phyloP scores from a whole-genome alignment of 1,140 invertebrate genomes.

The Laupala kohalensis region DNA sequence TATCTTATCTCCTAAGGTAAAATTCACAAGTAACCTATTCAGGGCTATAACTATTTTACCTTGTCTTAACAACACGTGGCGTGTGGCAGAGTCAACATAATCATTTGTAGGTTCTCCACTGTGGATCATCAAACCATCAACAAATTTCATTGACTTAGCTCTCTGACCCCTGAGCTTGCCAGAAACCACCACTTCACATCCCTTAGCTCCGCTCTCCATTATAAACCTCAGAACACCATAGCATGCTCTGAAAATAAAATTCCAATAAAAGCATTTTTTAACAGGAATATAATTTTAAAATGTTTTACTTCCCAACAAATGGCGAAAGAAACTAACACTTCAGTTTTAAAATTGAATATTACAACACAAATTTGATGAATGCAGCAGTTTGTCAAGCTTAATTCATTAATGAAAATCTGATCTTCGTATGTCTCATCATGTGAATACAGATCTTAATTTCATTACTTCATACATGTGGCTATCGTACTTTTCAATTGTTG shows the following conservation, averaged over 20 bases:
- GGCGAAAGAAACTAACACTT: background rate
- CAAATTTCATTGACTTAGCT: slow-evolving; percentile 99
- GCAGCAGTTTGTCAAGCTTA: too few species aligned
- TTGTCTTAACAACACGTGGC: slow-evolving; percentile 94
- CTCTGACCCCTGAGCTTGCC: slow-evolving; percentile 97
- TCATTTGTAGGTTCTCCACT: slow-evolving; percentile 97
- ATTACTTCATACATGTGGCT: too few species aligned
- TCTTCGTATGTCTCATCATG: too few species aligned
- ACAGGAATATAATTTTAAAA: background rate
- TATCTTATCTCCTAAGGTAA: too few species aligned
- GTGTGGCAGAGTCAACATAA: slow-evolving; percentile 94
- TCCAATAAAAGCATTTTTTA: background rate
- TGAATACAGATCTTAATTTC: too few species aligned
- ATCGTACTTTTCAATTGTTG: too few species aligned
- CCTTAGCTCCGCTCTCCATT: slow-evolving; percentile 94
- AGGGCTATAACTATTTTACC: slow-evolving; percentile 35
- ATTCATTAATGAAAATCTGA: too few species aligned
- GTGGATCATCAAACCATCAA: slow-evolving; percentile 99
- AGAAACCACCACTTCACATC: slow-evolving; percentile 97
- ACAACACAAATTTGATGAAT: too few species aligned
- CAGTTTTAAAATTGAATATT: background rate
- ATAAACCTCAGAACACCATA: slow-evolving; percentile 99
- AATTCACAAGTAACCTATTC: background rate
- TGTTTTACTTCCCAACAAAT: too few species aligned
- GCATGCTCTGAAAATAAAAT: slow-evolving; percentile 57